These are phyloP conservation scores for Atopsyche davidsoni DNA, from an alignment of 1,140 invertebrate species.

Conservation along the genomic window DNA sequence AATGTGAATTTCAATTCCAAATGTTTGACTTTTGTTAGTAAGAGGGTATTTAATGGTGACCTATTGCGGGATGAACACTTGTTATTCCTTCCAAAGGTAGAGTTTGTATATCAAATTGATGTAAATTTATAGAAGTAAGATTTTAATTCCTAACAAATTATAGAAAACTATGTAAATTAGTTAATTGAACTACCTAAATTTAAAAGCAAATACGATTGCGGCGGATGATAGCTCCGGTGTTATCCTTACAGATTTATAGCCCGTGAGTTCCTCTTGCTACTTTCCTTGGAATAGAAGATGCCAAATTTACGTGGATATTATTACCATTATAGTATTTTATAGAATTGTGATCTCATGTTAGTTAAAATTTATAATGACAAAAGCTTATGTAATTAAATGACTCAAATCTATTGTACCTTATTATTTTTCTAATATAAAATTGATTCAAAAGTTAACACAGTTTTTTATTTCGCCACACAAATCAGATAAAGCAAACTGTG, in stretches of 20 bases:
- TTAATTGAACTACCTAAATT: too few species aligned
- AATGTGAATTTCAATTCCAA: too few species aligned
- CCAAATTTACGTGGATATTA: slow-evolving; percentile 31
- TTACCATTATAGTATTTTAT: slow-evolving; percentile 30
- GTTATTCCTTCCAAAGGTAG: slow-evolving; percentile 12
- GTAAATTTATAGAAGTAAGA: slow-evolving; percentile 7
- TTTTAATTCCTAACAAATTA: slow-evolving; percentile 3
- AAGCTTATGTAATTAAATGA: slow-evolving; percentile 30
- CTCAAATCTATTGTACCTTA: slow-evolving; percentile 32
- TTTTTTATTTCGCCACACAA: neutral
- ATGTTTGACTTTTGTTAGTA: too few species aligned
- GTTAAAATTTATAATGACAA: slow-evolving; percentile 24
- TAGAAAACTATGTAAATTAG: too few species aligned
- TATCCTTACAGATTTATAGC: neutral
- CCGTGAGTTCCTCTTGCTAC: neutral
- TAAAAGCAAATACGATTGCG: neutral
- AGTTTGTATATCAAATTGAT: slow-evolving; percentile 3
- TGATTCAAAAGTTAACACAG: slow-evolving; percentile 7
- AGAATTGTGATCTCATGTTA: slow-evolving; percentile 31
- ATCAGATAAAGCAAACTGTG: neutral
- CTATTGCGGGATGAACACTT: too few species aligned
- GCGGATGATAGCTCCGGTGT: neutral
- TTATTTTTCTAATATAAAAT: slow-evolving; percentile 31
- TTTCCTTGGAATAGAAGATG: slow-evolving; percentile 23
- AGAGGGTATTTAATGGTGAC: neutral